Base-by-base conservation (phyloP, 2,888 invertebrate genomes). In the Anthophora plumipes region DNA sequence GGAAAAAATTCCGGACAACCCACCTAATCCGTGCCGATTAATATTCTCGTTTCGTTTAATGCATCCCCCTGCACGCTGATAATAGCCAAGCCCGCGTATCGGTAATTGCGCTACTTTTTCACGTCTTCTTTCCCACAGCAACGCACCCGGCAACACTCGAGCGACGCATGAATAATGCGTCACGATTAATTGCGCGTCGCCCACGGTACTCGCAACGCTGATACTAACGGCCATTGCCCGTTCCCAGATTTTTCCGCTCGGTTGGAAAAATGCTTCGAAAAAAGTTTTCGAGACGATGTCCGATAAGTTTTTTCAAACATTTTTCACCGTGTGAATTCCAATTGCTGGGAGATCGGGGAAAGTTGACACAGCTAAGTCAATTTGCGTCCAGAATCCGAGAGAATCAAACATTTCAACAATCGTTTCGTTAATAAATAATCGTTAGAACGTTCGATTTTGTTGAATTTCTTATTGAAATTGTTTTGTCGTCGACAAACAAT, bases 141-240 rank as follows among this genome's bases (percentile, higher is more conserved):
- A 77, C 54, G 31, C 31, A 55, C 61, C 61, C 61, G 9, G 67
- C 12, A 55, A 37, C 67, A 46, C 52, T 59, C 63, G 64, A 46
- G 48, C 52, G 57, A 39, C 64, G 67, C 50, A 55, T 78, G 80
- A 80, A 69, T 74, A 80, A 80, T 80, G 80, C 54, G 46, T n/a
- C 52, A 46, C 80, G 63, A 80, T 80, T 80, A 80, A 80, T 80
- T 64, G 61, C 68, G 59, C 46, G 73, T 73, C 80, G 72, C 80
- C 73, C 52, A 43, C 48, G 78, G 69, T 54, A 37, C 64, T 54
- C 43, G 5, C 1, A 46, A 11, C 25, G 11, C 43, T 52, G 52
- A 60, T 64, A 41, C 39, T n/a, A 31, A n/a, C 39, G 1, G 48
- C 41, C 31, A 31, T 4, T 12, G 43, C 54, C 22, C n/a, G n/a